Percentiles rank a stretch among this genome's conserved stretches.
Conservation (phyloP, 2,797 vertebrate genomes). For the Oryzias dopingdopingensis region DNA sequence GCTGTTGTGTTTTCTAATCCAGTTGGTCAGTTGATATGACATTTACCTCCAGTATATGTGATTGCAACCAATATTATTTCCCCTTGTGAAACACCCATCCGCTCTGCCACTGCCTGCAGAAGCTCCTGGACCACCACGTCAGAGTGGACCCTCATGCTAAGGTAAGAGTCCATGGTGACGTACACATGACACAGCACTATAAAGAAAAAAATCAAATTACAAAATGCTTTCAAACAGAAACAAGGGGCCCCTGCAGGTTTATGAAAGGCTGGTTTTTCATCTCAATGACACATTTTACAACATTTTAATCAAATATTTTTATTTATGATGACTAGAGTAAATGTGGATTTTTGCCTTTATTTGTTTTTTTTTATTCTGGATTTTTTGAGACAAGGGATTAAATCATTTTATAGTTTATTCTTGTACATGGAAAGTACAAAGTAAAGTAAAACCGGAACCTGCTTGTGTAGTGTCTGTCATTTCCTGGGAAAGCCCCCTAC, state of each 20-base stretch:
- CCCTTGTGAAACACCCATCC: constrained; percentile 84
- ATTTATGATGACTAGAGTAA: too few relatives aligned
- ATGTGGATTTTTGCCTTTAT: too few relatives aligned
- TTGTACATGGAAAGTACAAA: too few relatives aligned
- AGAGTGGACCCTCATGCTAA: constrained; percentile 86
- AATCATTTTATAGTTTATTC: too few relatives aligned
- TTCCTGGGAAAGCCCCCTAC: constrained; percentile 41
- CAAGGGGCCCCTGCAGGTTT: not conserved
- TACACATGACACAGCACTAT: constrained; percentile 92
- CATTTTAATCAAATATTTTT: too few relatives aligned
- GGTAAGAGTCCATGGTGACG: constrained; percentile 88
- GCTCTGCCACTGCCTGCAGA: constrained; percentile 86
- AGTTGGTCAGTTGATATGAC: not conserved
- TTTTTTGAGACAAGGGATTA: too few relatives aligned
- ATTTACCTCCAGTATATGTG: constrained; percentile 87
- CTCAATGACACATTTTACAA: too few relatives aligned
- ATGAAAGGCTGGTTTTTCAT: too few relatives aligned
- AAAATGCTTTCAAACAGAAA: not conserved
- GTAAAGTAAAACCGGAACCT: constrained; percentile 19
- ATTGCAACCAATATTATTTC: constrained; percentile 86
- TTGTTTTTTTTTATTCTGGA: too few relatives aligned
- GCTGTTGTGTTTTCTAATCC: not conserved
- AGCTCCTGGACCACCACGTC: constrained; percentile 85
- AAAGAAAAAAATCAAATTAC: constrained; percentile 25
- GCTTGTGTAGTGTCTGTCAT: constrained; percentile 22